Evolutionary conservation across 2,113 vertebrate species (phyloP).

Genomic region (Gavialis gangeticus): DNA sequence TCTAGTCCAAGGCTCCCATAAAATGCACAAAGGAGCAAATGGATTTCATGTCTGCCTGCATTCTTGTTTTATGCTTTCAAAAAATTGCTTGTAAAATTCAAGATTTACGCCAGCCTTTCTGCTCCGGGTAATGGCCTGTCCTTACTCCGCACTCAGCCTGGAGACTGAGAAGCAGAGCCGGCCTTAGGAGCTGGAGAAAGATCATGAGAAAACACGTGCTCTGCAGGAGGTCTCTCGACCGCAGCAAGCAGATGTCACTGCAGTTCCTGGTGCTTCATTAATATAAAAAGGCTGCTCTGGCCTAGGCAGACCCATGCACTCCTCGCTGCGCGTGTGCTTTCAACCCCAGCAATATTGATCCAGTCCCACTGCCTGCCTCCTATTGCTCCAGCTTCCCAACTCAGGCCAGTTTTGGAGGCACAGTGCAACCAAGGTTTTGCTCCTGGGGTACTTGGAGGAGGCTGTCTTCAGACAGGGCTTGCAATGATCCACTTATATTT

Average conservation of each 20-base stretch:
- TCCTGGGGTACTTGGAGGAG: not conserved
- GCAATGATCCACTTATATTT: not conserved
- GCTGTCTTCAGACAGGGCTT: not conserved
- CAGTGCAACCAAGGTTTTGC: not conserved
- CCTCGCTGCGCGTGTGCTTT: not conserved
- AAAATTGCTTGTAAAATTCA: not conserved
- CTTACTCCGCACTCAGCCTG: too few relatives aligned
- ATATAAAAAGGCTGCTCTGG: not conserved
- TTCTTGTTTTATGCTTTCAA: not conserved
- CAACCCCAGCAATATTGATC: not conserved
- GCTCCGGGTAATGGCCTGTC: not conserved
- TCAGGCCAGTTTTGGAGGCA: not conserved
- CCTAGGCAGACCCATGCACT: not conserved
- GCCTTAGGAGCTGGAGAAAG: not conserved
- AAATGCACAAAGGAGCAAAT: not conserved
- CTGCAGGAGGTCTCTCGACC: constrained; percentile 26
- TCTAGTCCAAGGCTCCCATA: not conserved
- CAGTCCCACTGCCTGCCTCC: not conserved
- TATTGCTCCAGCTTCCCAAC: not conserved
- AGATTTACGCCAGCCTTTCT: not conserved
- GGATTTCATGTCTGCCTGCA: not conserved
- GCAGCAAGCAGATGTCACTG: constrained; percentile 35
- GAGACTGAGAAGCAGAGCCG: not conserved
- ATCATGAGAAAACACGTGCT: not conserved
- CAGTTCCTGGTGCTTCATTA: not conserved